These are phyloP conservation scores for Lasioglossum albipes DNA, from an alignment of 1,140 invertebrate genomes.

Conservation along the genomic window DNA sequence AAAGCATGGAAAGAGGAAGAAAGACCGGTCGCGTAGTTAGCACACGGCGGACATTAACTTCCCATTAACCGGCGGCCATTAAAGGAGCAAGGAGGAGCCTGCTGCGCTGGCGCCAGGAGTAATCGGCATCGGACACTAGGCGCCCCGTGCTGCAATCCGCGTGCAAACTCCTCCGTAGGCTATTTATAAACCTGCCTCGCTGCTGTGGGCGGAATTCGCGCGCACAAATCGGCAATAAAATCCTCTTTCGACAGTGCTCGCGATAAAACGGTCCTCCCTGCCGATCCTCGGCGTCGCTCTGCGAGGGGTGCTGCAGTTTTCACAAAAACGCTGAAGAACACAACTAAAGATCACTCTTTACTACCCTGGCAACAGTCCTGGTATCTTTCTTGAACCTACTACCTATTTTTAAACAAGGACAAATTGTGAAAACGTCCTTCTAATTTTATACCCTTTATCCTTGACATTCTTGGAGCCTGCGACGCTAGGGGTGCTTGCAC, in stretches of 20 bases:
- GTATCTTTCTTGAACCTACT: too few relatives aligned
- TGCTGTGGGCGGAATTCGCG: slow-evolving; percentile 29
- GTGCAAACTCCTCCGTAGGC: slow-evolving; percentile 41
- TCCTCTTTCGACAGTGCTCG: slow-evolving; percentile 42
- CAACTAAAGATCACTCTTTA: too few relatives aligned
- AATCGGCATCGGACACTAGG: slow-evolving; percentile 67
- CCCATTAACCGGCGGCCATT: slow-evolving; percentile 71
- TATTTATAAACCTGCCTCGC: slow-evolving; percentile 69
- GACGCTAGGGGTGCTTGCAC: too few relatives aligned
- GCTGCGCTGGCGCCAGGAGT: slow-evolving; percentile 65
- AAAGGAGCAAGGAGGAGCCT: slow-evolving; percentile 45
- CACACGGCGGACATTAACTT: slow-evolving; percentile 69
- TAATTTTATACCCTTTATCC: too few relatives aligned
- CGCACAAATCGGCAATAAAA: slow-evolving; percentile 48
- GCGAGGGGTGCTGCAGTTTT: background rate
- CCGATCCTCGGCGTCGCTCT: too few relatives aligned
- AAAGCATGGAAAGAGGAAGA: slow-evolving; percentile 59
- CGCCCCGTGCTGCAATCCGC: slow-evolving; percentile 59
- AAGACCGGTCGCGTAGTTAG: slow-evolving; percentile 64
- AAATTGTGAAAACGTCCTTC: too few relatives aligned
- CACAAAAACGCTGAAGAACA: too few relatives aligned
- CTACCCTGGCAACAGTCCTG: too few relatives aligned
- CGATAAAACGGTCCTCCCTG: slow-evolving; percentile 18
- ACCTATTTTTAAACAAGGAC: too few relatives aligned
- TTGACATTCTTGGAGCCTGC: too few relatives aligned